phyloP scores from a whole-genome alignment of 2,113 vertebrate species.

The Hypomesus transpacificus region DNA sequence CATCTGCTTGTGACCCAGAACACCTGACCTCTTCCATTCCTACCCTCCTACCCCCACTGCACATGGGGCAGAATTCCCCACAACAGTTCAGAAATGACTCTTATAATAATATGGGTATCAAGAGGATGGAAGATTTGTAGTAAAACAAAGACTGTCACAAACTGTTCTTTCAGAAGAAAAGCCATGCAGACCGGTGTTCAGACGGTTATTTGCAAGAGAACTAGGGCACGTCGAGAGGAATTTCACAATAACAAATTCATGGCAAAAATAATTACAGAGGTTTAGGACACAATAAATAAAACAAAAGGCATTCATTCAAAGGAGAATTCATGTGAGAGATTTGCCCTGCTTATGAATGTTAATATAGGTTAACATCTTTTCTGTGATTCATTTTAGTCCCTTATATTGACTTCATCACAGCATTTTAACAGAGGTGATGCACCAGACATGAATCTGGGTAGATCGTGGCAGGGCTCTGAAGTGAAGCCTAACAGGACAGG shows the following conservation, averaged over 20 bases:
- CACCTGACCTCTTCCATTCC: neutral
- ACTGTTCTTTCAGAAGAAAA: conserved; percentile 11
- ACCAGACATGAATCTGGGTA: conserved; percentile 1
- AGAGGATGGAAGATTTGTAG: neutral
- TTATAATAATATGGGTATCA: conserved; percentile 13
- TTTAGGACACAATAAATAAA: conserved; percentile 57
- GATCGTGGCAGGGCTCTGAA: neutral
- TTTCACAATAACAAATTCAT: conserved; percentile 46
- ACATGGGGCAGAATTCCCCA: neutral
- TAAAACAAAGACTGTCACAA: conserved; percentile 5
- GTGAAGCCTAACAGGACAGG: too few relatives aligned
- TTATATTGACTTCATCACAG: conserved; percentile 15
- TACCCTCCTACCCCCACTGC: neutral
- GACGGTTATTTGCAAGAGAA: conserved; percentile 53
- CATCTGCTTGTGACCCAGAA: too few relatives aligned
- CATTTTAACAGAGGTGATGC: conserved; percentile 18
- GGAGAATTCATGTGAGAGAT: conserved; percentile 57
- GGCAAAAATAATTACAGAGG: conserved; percentile 53
- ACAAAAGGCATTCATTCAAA: conserved; percentile 41
- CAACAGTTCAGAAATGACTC: neutral
- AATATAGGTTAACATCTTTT: conserved; percentile 56
- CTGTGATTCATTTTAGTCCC: conserved; percentile 26
- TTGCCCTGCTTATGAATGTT: conserved; percentile 37
- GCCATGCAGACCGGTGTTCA: conserved; percentile 29
- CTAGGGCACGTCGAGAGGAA: conserved; percentile 37